These are phyloP conservation scores for Corvus cornix DNA, from an alignment of 2,113 vertebrate species.

Conservation along the genomic window DNA sequence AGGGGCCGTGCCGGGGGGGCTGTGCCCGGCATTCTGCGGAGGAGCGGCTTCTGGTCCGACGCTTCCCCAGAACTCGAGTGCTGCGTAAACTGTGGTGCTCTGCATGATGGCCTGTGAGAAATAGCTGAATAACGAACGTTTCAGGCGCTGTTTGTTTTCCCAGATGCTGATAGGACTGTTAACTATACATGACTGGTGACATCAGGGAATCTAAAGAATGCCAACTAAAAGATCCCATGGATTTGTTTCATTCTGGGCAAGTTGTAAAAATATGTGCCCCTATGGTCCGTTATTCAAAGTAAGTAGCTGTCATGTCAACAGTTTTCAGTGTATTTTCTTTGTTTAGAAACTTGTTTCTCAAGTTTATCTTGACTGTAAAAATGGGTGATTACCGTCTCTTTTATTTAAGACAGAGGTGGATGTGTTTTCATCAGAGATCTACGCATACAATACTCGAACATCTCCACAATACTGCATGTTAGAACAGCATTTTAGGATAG, in stretches of 20 bases:
- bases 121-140: no score
- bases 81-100: rapidly evolving
- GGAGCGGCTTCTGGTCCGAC: neutral
- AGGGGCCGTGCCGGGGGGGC: neutral
- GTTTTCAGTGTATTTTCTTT: neutral
- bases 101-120: rapidly evolving
- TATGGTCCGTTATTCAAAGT: slow-evolving; percentile 99
- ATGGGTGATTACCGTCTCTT: neutral
- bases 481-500: neutral
- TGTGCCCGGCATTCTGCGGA: rapidly evolving
- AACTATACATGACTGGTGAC: slow-evolving; percentile 35
- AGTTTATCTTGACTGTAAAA: neutral
- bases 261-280: slow-evolving; percentile 91
- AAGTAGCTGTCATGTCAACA: slow-evolving; percentile 54
- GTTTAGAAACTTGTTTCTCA: neutral
- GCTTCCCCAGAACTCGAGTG: rapidly evolving
- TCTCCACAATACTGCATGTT: neutral
- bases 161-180: slow-evolving; percentile 22
- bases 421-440: neutral
- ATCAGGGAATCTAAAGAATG: slow-evolving; percentile 20
- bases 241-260: slow-evolving; percentile 85
- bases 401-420: neutral
- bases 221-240: slow-evolving; percentile 72
- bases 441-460: neutral
- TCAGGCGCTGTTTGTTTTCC: neutral